These are phyloP conservation scores for Cairina moschata DNA, from an alignment of 2,113 vertebrate species.

Conservation along the genomic window DNA sequence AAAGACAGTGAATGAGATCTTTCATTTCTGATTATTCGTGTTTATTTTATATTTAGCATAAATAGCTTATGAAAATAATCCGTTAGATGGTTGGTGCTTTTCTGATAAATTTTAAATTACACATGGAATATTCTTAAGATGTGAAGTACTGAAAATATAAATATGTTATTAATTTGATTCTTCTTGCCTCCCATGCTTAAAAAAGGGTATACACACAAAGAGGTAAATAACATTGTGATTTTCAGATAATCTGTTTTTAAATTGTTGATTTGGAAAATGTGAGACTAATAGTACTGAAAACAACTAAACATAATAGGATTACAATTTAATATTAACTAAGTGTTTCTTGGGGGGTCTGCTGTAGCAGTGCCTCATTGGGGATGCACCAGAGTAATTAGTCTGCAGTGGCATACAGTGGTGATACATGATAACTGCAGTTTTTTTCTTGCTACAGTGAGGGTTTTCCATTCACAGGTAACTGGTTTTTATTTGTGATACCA, in stretches of 20 bases:
- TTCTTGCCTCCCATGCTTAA: background rate
- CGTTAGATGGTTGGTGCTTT: background rate
- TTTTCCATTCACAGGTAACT: background rate
- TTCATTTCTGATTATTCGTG: background rate
- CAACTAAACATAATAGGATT: slow-evolving; percentile 37
- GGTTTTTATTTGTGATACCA: background rate
- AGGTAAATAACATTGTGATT: background rate
- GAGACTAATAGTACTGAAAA: slow-evolving; percentile 50
- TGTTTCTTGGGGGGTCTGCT: slow-evolving; percentile 20
- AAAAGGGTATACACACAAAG: background rate
- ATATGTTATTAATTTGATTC: background rate
- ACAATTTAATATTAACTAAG: slow-evolving; percentile 43
- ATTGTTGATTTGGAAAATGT: slow-evolving; percentile 13
- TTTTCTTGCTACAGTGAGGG: background rate
- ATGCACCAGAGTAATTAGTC: slow-evolving; percentile 25
- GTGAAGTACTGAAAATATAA: background rate
- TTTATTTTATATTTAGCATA: background rate
- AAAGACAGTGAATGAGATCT: background rate
- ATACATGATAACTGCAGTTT: slow-evolving; percentile 40
- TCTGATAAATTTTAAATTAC: background rate
- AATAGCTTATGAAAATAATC: background rate
- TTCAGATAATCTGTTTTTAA: slow-evolving; percentile 44
- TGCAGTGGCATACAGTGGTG: slow-evolving; percentile 60
- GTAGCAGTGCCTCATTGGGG: background rate
- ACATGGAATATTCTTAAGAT: background rate